Evolutionary conservation across 1,140 invertebrate genomes (phyloP).

Genomic region (Phthorimaea operculella): DNA sequence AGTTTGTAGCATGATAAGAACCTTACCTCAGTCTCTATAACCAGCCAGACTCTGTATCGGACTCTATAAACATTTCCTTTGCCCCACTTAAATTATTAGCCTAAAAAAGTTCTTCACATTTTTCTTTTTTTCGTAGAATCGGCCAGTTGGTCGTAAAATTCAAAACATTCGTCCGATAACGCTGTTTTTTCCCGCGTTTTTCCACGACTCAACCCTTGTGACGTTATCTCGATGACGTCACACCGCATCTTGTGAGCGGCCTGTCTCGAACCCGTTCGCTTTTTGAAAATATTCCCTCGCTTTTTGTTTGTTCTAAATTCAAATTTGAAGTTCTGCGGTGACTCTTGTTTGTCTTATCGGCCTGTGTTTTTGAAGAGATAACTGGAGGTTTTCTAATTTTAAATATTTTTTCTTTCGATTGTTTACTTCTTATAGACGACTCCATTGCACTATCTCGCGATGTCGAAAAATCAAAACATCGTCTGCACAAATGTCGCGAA

Average conservation of each 20-base stretch:
- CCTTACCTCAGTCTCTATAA: no score
- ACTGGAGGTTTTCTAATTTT: no score
- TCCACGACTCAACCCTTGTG: constrained; percentile 46
- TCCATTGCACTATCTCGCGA: not conserved
- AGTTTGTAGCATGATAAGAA: no score
- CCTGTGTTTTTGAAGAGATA: not conserved
- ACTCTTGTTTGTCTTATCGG: not conserved
- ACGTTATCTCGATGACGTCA: constrained; percentile 49
- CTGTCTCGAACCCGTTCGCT: constrained; percentile 3
- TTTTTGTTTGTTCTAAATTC: not conserved
- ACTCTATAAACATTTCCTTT: not conserved
- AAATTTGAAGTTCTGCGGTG: not conserved
- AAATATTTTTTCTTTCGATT: no score
- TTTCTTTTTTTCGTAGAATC: constrained; percentile 14
- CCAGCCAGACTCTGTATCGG: not conserved
- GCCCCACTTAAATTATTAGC: not conserved
- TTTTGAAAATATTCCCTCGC: not conserved
- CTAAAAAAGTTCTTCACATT: not conserved
- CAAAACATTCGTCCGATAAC: constrained; percentile 25
- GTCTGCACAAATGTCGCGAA: constrained; percentile 26
- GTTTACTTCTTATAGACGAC: no score
- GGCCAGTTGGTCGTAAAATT: constrained; percentile 13
- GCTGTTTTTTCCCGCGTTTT: constrained; percentile 31
- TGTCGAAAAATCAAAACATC: not conserved
- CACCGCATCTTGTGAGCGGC: constrained; percentile 32